Evolutionary conservation across 2,888 invertebrate genomes (phyloP), one percentile per base, ranked within the genome.

Genomic region (Acronicta leporina): DNA sequence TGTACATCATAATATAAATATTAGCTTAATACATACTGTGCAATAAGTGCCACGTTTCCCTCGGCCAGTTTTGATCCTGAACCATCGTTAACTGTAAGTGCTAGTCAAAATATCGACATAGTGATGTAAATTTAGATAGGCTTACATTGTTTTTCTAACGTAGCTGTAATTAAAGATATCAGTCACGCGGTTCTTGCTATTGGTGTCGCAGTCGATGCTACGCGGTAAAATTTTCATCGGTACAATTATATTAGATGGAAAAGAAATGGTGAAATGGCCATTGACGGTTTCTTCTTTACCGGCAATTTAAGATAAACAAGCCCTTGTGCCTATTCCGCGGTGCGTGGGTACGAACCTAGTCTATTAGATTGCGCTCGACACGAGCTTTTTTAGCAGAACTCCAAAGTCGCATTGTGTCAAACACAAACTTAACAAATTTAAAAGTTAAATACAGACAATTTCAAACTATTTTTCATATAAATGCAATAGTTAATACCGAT

Each of bases 61-160:
- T 61, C 62, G 65, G 60, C 67, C 68, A 68, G 78, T 71, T 76
- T 54, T 50, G 62, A 65, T 60, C 69, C 73, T 74, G 73, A 77
- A 83, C 83, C 86, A 86, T 82, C 79, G 81, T 81, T 81, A 73
- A 63, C 77, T 88, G 87, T 83, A 81, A 83, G 79, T 85, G 82
- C 91, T 91, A 91, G 91, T 91, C 91, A 91, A 85, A 87, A 84
- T 84, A 87, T 86, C 86, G 85, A 88, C 79, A 79, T 88, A 90
- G 87, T 81, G 68, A 80, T 82, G 78, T 88, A 86, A 83, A 79
- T 73, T 83, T 86, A 89, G 80, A 80, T 89, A 89, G 85, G 83
- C 82, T 83, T 84, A 82, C 75, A 75, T 84, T 84, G 83, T 86
- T 85, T 85, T 86, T 83, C 87, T 83, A 71, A 76, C 73, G 70